Evolutionary conservation across 2,888 invertebrate species (phyloP).

Genomic region (Aethes cnicana): DNA sequence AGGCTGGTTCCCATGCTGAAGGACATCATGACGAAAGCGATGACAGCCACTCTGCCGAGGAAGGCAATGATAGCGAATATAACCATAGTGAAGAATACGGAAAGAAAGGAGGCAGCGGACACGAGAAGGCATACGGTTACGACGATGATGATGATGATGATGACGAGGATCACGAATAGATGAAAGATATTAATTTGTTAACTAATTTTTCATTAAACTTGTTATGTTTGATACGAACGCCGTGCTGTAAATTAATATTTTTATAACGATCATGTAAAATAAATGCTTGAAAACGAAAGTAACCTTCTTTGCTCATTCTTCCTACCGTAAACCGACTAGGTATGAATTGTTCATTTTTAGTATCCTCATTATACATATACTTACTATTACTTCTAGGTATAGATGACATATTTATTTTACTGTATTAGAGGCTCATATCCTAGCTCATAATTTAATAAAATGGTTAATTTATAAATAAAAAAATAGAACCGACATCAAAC

Average conservation of each 20-base stretch:
- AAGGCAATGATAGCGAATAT: conserved; percentile 81
- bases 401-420: no score
- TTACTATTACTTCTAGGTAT: no score
- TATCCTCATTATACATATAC: no score
- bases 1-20: conserved; percentile 82
- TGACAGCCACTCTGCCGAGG: conserved; percentile 80
- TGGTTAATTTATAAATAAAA: no score
- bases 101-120: conserved; percentile 75
- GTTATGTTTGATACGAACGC: conserved; percentile 71
- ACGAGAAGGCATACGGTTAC: conserved; percentile 74
- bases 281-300: conserved; percentile 40
- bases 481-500: no score
- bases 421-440: no score
- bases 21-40: conserved; percentile 79
- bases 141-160: conserved; percentile 58
- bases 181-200: conserved; percentile 51
- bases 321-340: no score
- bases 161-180: conserved; percentile 46
- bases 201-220: conserved; percentile 53
- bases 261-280: conserved; percentile 56
- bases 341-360: no score
- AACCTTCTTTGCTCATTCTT: conserved; percentile 4
- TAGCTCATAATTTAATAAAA: no score
- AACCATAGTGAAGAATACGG: conserved; percentile 79
- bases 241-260: conserved; percentile 58